These are phyloP conservation scores for Bothrops jararaca DNA, from an alignment of 2,113 vertebrate genomes.

Conservation along the genomic window DNA sequence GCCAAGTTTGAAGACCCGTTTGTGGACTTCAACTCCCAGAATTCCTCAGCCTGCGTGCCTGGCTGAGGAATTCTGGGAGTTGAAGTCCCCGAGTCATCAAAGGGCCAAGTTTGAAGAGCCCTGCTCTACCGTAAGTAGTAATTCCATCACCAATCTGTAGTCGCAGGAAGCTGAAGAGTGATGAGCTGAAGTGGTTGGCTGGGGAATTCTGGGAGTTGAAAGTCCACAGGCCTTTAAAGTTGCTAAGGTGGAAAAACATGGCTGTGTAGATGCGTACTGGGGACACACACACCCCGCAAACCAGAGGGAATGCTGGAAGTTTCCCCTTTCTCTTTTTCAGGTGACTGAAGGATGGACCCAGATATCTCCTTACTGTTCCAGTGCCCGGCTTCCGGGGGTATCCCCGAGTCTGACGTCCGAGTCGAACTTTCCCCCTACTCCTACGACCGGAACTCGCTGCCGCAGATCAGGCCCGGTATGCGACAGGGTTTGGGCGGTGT, in stretches of 20 bases:
- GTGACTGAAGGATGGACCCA: slow-evolving; percentile 68
- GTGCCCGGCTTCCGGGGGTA: slow-evolving; percentile 66
- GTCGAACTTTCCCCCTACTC: slow-evolving; percentile 74
- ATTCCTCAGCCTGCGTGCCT: too few relatives aligned
- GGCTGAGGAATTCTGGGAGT: too few relatives aligned
- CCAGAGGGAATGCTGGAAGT: background rate
- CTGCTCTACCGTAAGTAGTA: too few relatives aligned
- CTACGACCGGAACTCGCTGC: slow-evolving; percentile 76
- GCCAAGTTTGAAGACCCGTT: too few relatives aligned
- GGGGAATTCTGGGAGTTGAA: background rate
- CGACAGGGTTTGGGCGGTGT: slow-evolving; percentile 73
- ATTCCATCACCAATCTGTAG: background rate
- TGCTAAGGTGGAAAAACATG: too few relatives aligned
- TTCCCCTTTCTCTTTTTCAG: background rate
- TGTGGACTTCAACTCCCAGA: too few relatives aligned
- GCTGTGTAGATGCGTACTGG: background rate
- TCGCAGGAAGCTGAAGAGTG: background rate
- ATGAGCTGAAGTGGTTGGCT: too few relatives aligned
- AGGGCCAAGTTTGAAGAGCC: too few relatives aligned
- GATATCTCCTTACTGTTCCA: slow-evolving; percentile 79
- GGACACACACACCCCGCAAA: background rate
- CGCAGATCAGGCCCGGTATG: slow-evolving; percentile 72
- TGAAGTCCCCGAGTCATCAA: too few relatives aligned
- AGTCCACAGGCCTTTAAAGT: too few relatives aligned
- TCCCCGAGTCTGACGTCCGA: slow-evolving; percentile 66